Evolutionary conservation across 1,140 invertebrate species (phyloP).

Genomic region (Drosophila orena): DNA sequence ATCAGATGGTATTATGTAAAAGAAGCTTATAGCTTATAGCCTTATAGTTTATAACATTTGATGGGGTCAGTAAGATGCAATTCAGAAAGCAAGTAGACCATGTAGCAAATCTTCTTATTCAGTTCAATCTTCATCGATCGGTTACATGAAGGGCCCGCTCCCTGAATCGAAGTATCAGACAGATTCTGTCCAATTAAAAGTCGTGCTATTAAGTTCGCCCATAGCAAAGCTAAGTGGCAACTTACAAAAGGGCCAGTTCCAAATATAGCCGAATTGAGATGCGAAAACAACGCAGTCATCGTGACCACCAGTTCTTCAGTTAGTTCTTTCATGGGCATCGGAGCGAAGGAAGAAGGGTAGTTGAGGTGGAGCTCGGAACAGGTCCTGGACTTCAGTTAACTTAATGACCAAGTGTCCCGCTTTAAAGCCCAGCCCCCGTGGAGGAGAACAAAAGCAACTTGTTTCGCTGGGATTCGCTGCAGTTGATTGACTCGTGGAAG

Average conservation of each 20-base stretch:
- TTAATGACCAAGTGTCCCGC: conserved; percentile 14
- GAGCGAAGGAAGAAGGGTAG: background rate
- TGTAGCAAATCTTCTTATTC: background rate
- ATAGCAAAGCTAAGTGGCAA: background rate
- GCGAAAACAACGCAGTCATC: conserved; percentile 16
- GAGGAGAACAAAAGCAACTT: conserved; percentile 42
- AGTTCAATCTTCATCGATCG: background rate
- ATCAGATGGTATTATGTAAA: background rate
- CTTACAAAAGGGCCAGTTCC: background rate
- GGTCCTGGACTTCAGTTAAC: conserved; percentile 20
- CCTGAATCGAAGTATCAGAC: background rate
- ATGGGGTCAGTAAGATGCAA: too few species aligned
- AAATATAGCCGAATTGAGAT: conserved; percentile 11
- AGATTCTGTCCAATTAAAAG: background rate
- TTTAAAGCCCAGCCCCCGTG: conserved; percentile 27
- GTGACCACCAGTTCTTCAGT: conserved; percentile 3
- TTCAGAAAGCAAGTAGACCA: too few species aligned
- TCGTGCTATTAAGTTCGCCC: background rate
- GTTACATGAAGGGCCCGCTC: background rate
- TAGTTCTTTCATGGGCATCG: too few species aligned
- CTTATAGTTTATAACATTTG: too few species aligned
- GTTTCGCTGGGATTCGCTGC: conserved; percentile 13
- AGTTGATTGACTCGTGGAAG: conserved; percentile 73
- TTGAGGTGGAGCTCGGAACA: conserved; percentile 7
- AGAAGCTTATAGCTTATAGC: too few species aligned